These are phyloP conservation scores for Fragum fragum DNA, from an alignment of 2,888 invertebrate genomes.

Conservation along the genomic window DNA sequence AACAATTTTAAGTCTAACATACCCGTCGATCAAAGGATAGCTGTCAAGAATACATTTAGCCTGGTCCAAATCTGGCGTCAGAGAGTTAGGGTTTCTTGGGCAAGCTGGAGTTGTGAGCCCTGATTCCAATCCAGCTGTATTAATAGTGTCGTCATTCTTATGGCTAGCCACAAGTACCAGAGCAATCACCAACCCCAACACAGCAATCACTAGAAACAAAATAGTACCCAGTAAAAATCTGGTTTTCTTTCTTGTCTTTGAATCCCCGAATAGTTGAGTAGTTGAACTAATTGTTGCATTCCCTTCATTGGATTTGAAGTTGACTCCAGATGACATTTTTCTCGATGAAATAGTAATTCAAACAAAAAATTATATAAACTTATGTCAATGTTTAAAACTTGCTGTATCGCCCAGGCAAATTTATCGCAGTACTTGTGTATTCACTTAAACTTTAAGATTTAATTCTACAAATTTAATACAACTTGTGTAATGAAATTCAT, in stretches of 20 bases:
- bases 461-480: no score
- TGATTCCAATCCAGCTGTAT: neutral
- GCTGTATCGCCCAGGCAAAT: no score
- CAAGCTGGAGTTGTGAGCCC: conserved; percentile 42
- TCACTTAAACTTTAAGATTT: no score
- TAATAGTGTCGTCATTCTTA: neutral
- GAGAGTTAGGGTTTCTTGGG: conserved; percentile 28
- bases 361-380: no score
- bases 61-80: conserved; percentile 55
- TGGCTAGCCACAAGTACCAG: conserved; percentile 37
- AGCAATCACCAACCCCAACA: conserved; percentile 54
- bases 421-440: no score
- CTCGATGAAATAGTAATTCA: no score
- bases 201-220: conserved; percentile 30
- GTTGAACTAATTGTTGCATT: conserved; percentile 24
- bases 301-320: neutral
- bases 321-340: conserved; percentile 7
- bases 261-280: conserved; percentile 27
- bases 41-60: conserved; percentile 74
- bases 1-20: conserved; percentile 49
- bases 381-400: no score
- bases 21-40: conserved; percentile 80
- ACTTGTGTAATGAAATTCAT: no score
- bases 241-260: conserved; percentile 22
- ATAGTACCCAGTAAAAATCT: conserved; percentile 31